A percentile compares a stretch with the other conserved stretches of the same genome.
These are phyloP conservation scores for Drosophila willistoni DNA, from an alignment of 1,140 invertebrate species.

Conservation along the genomic window DNA sequence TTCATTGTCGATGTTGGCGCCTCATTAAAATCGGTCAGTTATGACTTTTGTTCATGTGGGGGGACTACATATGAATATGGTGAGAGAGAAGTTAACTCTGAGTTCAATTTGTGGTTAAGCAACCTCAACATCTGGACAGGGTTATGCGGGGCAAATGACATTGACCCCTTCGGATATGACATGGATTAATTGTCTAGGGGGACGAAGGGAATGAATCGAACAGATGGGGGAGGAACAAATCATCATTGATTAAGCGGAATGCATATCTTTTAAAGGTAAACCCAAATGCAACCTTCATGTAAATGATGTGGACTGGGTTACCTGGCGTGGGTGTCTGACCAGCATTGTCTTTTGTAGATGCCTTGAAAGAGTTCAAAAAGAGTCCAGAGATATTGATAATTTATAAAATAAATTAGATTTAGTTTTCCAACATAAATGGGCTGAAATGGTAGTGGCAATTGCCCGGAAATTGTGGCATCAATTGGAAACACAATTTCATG, in stretches of 20 bases:
- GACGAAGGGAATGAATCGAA: not conserved
- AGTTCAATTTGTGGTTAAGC: slow-evolving; percentile 19
- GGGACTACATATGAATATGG: not conserved
- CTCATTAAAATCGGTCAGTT: slow-evolving; percentile 17
- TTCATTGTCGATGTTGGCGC: slow-evolving; percentile 13
- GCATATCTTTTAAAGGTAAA: not conserved
- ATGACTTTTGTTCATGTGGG: not conserved
- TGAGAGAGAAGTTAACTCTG: slow-evolving; percentile 3
- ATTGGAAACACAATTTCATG: not conserved
- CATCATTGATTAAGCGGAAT: slow-evolving; percentile 13
- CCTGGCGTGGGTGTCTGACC: not conserved
- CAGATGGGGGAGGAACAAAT: not conserved
- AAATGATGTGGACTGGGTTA: not conserved
- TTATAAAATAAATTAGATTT: too few species aligned
- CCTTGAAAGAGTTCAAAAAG: not conserved
- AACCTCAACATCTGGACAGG: slow-evolving; percentile 1
- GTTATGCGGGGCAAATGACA: slow-evolving; percentile 19
- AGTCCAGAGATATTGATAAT: not conserved
- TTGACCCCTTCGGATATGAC: slow-evolving; percentile 10
- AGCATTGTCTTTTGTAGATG: not conserved
- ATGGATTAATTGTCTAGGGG: not conserved
- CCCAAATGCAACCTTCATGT: slow-evolving; percentile 7
- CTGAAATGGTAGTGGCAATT: not conserved
- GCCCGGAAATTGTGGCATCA: not conserved
- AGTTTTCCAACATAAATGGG: too few species aligned